Conservation (phyloP, 2,888 invertebrate genomes). For the Congeria kusceri region DNA sequence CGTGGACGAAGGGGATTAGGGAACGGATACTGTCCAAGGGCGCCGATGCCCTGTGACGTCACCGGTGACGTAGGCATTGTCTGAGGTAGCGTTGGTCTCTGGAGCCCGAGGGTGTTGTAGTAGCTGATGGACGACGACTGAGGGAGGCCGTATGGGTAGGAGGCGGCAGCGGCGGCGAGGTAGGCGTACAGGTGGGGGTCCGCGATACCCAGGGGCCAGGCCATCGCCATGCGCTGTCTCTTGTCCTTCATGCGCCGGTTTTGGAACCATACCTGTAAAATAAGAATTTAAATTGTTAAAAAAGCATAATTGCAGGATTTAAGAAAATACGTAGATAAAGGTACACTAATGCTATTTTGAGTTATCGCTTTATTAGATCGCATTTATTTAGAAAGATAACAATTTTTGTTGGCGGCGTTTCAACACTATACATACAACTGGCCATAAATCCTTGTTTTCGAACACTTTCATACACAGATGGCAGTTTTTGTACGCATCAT, state of each 20-base stretch:
- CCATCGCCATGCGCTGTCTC: conserved; percentile 95
- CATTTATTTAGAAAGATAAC: too few relatives aligned
- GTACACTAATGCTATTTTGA: too few relatives aligned
- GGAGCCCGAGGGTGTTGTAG: conserved; percentile 75
- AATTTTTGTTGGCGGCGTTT: too few relatives aligned
- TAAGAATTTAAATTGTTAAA: conserved; percentile 1
- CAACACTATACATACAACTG: too few relatives aligned
- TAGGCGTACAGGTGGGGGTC: conserved; percentile 96
- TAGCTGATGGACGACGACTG: conserved; percentile 72
- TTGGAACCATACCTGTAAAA: conserved; percentile 93
- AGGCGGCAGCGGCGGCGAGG: conserved; percentile 92
- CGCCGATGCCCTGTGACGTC: conserved; percentile 46
- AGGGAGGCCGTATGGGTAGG: conserved; percentile 77
- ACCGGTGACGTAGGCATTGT: conserved; percentile 47
- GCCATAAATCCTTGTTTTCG: too few relatives aligned
- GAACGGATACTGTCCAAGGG: conserved; percentile 64
- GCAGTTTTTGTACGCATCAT: too few relatives aligned
- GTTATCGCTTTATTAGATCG: too few relatives aligned
- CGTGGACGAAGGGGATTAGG: conserved; percentile 69
- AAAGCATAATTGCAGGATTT: too few relatives aligned
- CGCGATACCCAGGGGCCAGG: conserved; percentile 92
- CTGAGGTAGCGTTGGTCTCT: conserved; percentile 52
- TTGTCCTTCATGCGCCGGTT: conserved; percentile 99
- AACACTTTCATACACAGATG: too few relatives aligned
- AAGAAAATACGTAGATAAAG: too few relatives aligned